Percentiles rank a stretch among this genome's conserved stretches.
These are phyloP conservation scores for Glandiceps talaboti DNA, from an alignment of 53 echinoderm and acorn worm species.

Conservation along the genomic window DNA sequence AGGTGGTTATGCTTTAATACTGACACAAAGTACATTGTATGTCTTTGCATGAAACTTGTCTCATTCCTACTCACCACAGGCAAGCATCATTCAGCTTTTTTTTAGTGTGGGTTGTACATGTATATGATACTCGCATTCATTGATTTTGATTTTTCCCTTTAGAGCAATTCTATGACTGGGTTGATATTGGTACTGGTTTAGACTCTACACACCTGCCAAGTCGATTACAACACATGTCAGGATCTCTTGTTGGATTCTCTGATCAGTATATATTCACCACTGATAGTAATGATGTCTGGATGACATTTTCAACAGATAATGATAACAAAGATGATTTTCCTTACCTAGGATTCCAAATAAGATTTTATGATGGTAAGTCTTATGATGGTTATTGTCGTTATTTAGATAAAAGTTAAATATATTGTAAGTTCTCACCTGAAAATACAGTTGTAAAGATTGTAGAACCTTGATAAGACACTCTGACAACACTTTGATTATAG, in stretches of 20 bases:
- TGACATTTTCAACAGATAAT: background rate
- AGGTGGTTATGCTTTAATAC: no score
- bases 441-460: background rate
- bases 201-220: slow-evolving; percentile 10
- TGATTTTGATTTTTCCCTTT: background rate
- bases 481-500: no score
- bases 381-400: no score
- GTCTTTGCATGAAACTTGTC: no score
- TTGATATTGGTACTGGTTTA: slow-evolving; percentile 21
- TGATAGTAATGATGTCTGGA: background rate
- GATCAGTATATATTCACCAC: background rate
- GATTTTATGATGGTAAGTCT: background rate
- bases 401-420: no score
- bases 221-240: background rate
- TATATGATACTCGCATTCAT: no score
- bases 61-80: no score
- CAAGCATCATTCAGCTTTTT: no score
- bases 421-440: no score
- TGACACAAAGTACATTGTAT: no score
- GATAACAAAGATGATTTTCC: background rate
- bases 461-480: no score
- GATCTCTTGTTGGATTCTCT: background rate
- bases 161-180: slow-evolving; percentile 6
- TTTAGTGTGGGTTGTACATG: no score
- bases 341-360: background rate